These are phyloP conservation scores for Karalla daura DNA, from an alignment of 2,797 vertebrate genomes.

Conservation along the genomic window DNA sequence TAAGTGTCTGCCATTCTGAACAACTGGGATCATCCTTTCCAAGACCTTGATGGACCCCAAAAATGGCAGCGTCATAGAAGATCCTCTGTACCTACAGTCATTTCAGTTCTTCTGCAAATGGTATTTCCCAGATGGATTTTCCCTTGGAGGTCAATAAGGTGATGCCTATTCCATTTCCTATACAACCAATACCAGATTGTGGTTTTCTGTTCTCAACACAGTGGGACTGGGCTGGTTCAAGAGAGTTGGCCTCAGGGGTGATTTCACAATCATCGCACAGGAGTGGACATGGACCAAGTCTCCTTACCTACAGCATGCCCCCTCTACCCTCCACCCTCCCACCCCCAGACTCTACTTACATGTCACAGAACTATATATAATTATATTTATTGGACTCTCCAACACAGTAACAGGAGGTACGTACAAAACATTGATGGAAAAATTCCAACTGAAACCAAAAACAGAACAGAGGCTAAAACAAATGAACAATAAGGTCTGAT, in stretches of 20 bases:
- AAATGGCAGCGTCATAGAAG: no score
- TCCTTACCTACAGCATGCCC: constrained; percentile 57
- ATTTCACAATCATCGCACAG: constrained; percentile 34
- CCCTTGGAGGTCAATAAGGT: no score
- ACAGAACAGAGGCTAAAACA: constrained; percentile 22
- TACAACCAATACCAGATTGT: neutral
- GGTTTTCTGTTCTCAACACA: neutral
- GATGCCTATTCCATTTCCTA: neutral
- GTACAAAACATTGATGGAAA: constrained; percentile 35
- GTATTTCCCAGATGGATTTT: no score
- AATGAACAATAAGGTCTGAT: constrained; percentile 3
- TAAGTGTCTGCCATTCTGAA: no score
- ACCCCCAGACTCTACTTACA: constrained; percentile 29
- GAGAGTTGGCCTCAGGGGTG: constrained; percentile 51
- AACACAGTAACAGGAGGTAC: constrained; percentile 16
- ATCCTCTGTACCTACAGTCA: no score
- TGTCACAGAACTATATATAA: constrained; percentile 20
- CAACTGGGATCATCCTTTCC: no score
- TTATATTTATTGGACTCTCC: constrained; percentile 4
- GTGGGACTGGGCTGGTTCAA: constrained; percentile 47
- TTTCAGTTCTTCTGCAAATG: no score
- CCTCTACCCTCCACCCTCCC: no score
- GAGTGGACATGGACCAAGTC: constrained; percentile 48
- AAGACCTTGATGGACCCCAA: no score
- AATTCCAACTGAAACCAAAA: constrained; percentile 36